Conservation (phyloP, 2,797 vertebrate species). For the Cygnus olor region DNA sequence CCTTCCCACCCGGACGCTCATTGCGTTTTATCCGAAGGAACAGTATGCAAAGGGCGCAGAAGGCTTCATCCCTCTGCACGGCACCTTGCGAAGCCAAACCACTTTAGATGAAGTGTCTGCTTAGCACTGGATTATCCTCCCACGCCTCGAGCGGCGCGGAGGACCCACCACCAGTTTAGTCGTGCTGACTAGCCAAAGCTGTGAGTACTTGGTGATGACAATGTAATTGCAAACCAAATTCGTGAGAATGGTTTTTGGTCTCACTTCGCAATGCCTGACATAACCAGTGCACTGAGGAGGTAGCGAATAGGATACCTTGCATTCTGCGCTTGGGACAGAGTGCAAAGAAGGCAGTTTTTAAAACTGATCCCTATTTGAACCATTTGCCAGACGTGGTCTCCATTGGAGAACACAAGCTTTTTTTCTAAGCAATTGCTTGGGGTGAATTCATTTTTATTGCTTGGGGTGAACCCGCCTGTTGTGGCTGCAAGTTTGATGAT, state of each 20-base stretch:
- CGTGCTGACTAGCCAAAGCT: conserved; percentile 8
- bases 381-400: conserved; percentile 49
- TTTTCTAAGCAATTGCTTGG: conserved; percentile 48
- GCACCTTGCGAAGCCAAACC: conserved; percentile 27
- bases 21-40: neutral
- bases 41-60: neutral
- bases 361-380: conserved; percentile 13
- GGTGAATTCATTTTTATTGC: conserved; percentile 54
- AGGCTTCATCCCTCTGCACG: neutral
- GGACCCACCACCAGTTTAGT: neutral
- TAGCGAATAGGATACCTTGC: neutral
- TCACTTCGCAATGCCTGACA: neutral
- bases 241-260: neutral
- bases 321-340: neutral
- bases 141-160: neutral
- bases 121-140: neutral
- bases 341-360: neutral
- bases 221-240: neutral
- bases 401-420: neutral
- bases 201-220: accelerated
- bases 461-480: conserved; percentile 30
- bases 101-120: neutral
- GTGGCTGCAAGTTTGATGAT: conserved; percentile 49
- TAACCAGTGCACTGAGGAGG: conserved; percentile 27
- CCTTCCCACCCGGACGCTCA: neutral